Evolutionary conservation across 2,888 invertebrate species (phyloP), one percentile per base, ranked within the genome.

Genomic region (Himalopsyche anomala): DNA sequence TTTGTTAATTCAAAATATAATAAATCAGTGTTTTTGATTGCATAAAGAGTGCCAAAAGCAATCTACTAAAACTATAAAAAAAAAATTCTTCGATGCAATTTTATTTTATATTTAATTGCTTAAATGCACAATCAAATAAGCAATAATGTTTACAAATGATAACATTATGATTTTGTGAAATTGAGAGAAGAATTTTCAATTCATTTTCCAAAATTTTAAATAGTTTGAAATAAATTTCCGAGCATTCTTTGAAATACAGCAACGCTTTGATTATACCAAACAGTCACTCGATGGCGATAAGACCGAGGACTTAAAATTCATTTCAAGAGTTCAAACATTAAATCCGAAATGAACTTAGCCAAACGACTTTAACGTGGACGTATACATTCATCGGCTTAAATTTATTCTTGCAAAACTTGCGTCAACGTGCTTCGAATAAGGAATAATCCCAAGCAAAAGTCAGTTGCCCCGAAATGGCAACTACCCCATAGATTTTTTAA

Each of bases 381-480:
- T 88, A 84, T 81, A 85, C 87, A 86, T 79, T 86, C 86, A 86
- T 85, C 42, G 74, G 84, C 84, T 85, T 55, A 81, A 88, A 88
- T 87, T 88, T 87, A 88, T 88, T 87, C 87, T 62, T 51, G 81
- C 84, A 87, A 88, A 88, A 88, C 69, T 88, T 81, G 84, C 69
- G 84, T 82, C 74, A 79, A 86, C 88, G 88, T 87, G 88, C 84
- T 55, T 36, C 81, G 88, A 88, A 88, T 88, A 86, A 85, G 84
- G 81, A 87, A 82, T 86, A 80, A 86, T 51, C 85, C 81, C 83
- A 81, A 80, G 81, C 80, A 74, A 80, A 84, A 62, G 9, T 81
- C 86, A 80, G 79, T 86, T 81, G 51, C 74, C 83, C 84, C 56
- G 81, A 81, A 85, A 85, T 62, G 62, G 81, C 55, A 74, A 74